These are phyloP conservation scores for Tetraodon nigroviridis DNA, from an alignment of 2,113 vertebrate species.

Conservation along the genomic window DNA sequence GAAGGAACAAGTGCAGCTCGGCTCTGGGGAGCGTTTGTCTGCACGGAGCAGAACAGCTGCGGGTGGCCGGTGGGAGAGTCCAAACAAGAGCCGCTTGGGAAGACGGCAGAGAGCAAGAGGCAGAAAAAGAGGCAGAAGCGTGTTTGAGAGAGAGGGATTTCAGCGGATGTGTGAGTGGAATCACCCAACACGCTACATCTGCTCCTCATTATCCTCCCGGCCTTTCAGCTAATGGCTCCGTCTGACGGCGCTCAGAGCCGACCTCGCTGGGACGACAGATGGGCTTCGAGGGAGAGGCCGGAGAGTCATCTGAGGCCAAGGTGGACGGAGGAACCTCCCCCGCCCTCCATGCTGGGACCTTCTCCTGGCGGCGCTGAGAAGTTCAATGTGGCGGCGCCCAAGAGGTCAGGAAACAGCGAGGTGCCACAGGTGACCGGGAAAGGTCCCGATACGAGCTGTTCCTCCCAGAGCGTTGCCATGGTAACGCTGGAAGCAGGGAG, in stretches of 20 bases:
- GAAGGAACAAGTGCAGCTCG: constrained; percentile 78
- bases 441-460: neutral
- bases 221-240: constrained; percentile 84
- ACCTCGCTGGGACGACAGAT: constrained; percentile 83
- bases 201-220: constrained; percentile 85
- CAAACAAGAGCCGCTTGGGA: neutral
- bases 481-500: constrained; percentile 20
- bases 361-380: neutral
- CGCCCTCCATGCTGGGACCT: neutral
- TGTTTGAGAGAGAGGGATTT: constrained; percentile 28
- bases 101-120: constrained; percentile 4
- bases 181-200: constrained; percentile 81
- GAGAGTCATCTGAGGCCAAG: constrained; percentile 77
- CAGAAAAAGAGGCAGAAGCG: constrained; percentile 14
- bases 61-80: constrained; percentile 83
- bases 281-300: constrained; percentile 55
- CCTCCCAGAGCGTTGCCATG: constrained; percentile 9
- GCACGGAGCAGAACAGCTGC: constrained; percentile 81
- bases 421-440: neutral
- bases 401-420: no score
- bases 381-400: constrained; percentile 22
- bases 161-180: constrained; percentile 38
- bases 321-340: constrained; percentile 17
- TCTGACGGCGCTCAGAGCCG: constrained; percentile 86
- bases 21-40: constrained; percentile 72